These are phyloP conservation scores for Maniola jurtina DNA, from an alignment of 1,140 invertebrate species.

Conservation along the genomic window DNA sequence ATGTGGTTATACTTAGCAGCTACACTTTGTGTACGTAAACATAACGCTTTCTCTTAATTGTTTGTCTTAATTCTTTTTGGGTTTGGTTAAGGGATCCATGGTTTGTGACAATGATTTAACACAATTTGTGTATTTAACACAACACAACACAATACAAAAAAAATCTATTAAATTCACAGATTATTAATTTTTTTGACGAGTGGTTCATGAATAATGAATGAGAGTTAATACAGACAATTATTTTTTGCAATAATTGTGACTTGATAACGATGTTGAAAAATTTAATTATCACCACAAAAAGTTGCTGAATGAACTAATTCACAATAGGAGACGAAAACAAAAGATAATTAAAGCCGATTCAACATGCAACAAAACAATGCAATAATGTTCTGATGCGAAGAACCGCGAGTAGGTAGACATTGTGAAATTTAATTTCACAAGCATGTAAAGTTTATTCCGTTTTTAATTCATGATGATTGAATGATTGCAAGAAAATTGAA, in stretches of 20 bases:
- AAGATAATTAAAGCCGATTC: slow-evolving; percentile 51
- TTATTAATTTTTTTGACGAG: too few species aligned
- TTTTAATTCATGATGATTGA: neutral
- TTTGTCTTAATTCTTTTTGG: too few species aligned
- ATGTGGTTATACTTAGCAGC: too few species aligned
- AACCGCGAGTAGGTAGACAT: slow-evolving; percentile 10
- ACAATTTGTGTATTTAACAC: too few species aligned
- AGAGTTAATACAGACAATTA: neutral
- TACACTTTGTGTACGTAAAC: too few species aligned
- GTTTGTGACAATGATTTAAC: too few species aligned
- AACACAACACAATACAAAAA: too few species aligned
- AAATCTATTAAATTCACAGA: too few species aligned
- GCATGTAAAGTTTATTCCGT: neutral
- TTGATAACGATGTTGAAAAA: slow-evolving; percentile 12
- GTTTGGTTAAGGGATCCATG: too few species aligned
- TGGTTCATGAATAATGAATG: neutral
- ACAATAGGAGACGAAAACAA: slow-evolving; percentile 57
- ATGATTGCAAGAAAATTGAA: neutral
- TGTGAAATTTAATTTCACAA: slow-evolving; percentile 9
- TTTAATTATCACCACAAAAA: slow-evolving; percentile 41
- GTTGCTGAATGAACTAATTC: slow-evolving; percentile 56
- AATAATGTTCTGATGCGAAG: slow-evolving; percentile 19
- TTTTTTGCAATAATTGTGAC: neutral
- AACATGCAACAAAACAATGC: slow-evolving; percentile 23
- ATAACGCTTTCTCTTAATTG: too few species aligned